Evolutionary conservation across 53 echinoderm and acorn worm genomes (phyloP).

Genomic region (Temnopleurus reevesii): DNA sequence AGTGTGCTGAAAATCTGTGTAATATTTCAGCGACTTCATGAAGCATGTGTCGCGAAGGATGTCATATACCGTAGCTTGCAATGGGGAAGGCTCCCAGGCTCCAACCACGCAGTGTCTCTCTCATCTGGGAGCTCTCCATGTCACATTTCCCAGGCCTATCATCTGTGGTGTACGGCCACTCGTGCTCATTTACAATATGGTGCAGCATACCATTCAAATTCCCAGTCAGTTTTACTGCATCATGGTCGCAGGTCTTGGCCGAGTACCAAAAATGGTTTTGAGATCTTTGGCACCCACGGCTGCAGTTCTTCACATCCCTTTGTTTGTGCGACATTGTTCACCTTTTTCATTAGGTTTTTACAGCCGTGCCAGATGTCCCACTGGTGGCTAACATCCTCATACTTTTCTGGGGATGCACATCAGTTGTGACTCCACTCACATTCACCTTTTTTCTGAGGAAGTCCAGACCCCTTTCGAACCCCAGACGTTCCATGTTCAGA

Average conservation of each 20-base stretch:
- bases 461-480: constrained; percentile 50
- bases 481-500: constrained; percentile 62
- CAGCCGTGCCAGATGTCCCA: constrained; percentile 61
- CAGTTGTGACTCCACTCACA: constrained; percentile 49
- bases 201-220: constrained; percentile 40
- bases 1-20: constrained; percentile 45
- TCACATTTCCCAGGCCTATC: constrained; percentile 33
- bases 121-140: constrained; percentile 35
- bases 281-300: constrained; percentile 39
- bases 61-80: neutral
- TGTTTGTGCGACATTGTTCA: neutral
- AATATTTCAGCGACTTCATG: constrained; percentile 25
- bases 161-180: constrained; percentile 28
- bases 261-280: constrained; percentile 51
- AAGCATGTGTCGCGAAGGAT: constrained; percentile 1
- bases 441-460: constrained; percentile 20
- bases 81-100: neutral
- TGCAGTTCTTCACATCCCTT: constrained; percentile 39
- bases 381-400: constrained; percentile 26
- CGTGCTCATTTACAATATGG: constrained; percentile 62
- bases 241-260: constrained; percentile 8
- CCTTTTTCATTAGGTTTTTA: constrained; percentile 46
- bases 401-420: constrained; percentile 62
- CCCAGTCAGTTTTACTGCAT: neutral
- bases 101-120: constrained; percentile 23